phyloP scores from a whole-genome alignment of 2,888 invertebrate species.

The Branchellion lobata region DNA sequence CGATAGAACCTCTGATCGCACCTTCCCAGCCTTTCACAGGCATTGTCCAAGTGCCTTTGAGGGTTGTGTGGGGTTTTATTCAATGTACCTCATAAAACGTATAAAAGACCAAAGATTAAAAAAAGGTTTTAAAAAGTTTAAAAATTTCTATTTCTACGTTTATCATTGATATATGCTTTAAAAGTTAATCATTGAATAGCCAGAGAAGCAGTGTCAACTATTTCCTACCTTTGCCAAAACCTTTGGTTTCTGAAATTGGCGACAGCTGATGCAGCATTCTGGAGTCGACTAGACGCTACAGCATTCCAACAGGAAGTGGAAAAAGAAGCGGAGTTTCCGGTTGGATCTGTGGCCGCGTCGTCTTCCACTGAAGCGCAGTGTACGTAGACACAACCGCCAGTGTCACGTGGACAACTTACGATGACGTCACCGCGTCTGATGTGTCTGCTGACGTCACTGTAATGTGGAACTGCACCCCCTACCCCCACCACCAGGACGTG shows the following conservation, averaged over 20 bases:
- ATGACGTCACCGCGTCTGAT: slow-evolving; percentile 73
- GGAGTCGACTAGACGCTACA: slow-evolving; percentile 68
- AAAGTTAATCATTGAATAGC: too few species aligned
- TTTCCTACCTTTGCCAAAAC: too few species aligned
- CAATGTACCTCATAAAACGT: too few species aligned
- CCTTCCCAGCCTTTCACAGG: slow-evolving; percentile 66
- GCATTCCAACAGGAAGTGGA: slow-evolving; percentile 65
- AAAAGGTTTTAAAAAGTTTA: too few species aligned
- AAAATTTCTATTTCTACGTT: too few species aligned
- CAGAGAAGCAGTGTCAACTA: too few species aligned
- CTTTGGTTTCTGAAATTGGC: neutral
- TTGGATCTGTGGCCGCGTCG: slow-evolving; percentile 20
- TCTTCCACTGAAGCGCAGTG: slow-evolving; percentile 68
- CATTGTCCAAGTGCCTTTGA: slow-evolving; percentile 76
- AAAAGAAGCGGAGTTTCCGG: slow-evolving; percentile 56
- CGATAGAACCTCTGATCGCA: slow-evolving; percentile 55
- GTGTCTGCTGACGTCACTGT: slow-evolving; percentile 87
- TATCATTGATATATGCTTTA: too few species aligned
- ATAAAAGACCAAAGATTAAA: too few species aligned
- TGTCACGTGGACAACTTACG: slow-evolving; percentile 56
- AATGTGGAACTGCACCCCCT: slow-evolving; percentile 95
- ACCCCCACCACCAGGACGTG: slow-evolving; percentile 93
- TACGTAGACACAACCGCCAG: slow-evolving; percentile 68
- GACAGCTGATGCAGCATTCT: neutral
- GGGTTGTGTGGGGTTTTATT: too few species aligned